Evolutionary conservation across 2,888 invertebrate species (phyloP).

Genomic region (Xylocampa areola): DNA sequence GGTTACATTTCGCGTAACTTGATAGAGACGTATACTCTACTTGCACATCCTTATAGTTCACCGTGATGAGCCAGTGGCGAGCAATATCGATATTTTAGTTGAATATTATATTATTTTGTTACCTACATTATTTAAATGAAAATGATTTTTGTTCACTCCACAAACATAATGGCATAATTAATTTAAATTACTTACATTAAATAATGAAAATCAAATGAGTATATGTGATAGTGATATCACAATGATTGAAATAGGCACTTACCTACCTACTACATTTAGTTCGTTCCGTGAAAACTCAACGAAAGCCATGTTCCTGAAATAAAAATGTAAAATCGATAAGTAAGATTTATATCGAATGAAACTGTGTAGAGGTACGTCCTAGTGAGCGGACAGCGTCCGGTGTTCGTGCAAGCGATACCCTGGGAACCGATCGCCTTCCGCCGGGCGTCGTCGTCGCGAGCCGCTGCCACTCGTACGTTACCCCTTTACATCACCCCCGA

Average conservation of each 20-base stretch:
- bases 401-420: slow-evolving; percentile 85
- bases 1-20: slow-evolving; percentile 89
- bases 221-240: too few relatives aligned
- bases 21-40: slow-evolving; percentile 79
- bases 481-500: slow-evolving; percentile 67
- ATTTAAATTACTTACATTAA: not conserved
- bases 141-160: too few relatives aligned
- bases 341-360: slow-evolving; percentile 45
- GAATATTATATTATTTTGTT: slow-evolving; percentile 14
- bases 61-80: slow-evolving; percentile 62
- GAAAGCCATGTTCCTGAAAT: not conserved
- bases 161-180: not conserved
- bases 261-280: not conserved
- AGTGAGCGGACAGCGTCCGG: slow-evolving; percentile 80
- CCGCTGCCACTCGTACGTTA: slow-evolving; percentile 45
- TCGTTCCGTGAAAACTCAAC: slow-evolving; percentile 1
- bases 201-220: too few relatives aligned
- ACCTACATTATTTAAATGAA: not conserved
- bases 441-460: slow-evolving; percentile 56
- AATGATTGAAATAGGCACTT: not conserved
- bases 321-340: slow-evolving; percentile 47
- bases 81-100: slow-evolving; percentile 57
- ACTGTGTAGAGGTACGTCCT: slow-evolving; percentile 46
- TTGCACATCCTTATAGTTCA: slow-evolving; percentile 82
- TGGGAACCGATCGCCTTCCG: slow-evolving; percentile 86